Base-by-base conservation (phyloP, 2,113 vertebrate species). In the Zapornia atra region DNA sequence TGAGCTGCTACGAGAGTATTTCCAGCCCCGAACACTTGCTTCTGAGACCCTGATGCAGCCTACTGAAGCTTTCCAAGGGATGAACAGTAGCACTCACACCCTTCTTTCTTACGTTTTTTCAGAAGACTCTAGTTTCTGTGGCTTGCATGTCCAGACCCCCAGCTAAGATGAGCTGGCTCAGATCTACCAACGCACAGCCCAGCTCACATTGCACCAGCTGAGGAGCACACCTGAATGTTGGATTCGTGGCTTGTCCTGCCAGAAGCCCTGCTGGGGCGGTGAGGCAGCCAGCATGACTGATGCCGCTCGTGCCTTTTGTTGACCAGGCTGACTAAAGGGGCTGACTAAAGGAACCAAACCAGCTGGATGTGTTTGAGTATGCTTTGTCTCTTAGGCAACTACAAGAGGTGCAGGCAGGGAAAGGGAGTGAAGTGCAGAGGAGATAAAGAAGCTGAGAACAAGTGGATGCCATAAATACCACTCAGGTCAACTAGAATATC, bases 371-470 rank as follows among this genome's bases (percentile, higher is more conserved):
- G 64, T 88, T 84, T 85, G 69, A 78, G 56, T 60, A 3, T 28
- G 59, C 59, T 81, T 83, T 84, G 75, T 90, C 75, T 85, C 90
- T 88, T 72, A 85, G 86, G 79, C 83, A 92, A 85, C 79, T 64
- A 20, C 25, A 15, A 69, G 70, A 88, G 38, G 48, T 59, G n/a
- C 28, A n/a, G 59, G 53, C 59, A 92, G 69, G 53, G 44, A 64
- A 59, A 68, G 26, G 31, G 50, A 88, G 68, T 17, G 2, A 81
- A 79, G 15, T 64, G 59, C 64, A 77, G 48, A 59, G 81, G 92
- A 85, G 86, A 54, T 81, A 56, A 92, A 91, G 79, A 85, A 69
- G 44, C 83, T 85, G 75, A 82, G 86, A 92, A 59, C 38, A 90
- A 88, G 75, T 69, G 56, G 60, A 72, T 92, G 60, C 44, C 69